phyloP scores from a whole-genome alignment of 2,113 vertebrate species.

The Ailuropoda melanoleuca region DNA sequence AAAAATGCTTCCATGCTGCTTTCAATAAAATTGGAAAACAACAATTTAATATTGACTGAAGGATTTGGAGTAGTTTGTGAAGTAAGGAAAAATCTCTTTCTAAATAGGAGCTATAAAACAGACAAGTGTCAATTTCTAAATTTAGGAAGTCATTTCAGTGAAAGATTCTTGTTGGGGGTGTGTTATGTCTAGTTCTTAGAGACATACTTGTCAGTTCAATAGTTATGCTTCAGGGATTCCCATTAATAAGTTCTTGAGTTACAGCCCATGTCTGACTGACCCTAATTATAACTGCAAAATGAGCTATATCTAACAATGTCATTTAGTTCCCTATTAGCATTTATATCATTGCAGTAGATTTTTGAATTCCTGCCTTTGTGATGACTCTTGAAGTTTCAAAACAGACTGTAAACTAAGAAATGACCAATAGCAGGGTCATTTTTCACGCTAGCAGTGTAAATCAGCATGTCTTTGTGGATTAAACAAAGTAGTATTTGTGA shows the following conservation, averaged over 20 bases:
- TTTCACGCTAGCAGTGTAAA: constrained; percentile 40
- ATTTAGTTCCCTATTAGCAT: constrained; percentile 33
- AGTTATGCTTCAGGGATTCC: constrained; percentile 69
- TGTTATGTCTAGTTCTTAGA: constrained; percentile 54
- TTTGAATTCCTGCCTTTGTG: constrained; percentile 42
- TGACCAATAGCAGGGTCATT: not conserved
- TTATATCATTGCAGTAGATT: constrained; percentile 31
- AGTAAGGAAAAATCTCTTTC: constrained; percentile 2
- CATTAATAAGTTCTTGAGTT: constrained; percentile 70
- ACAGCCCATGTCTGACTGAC: constrained; percentile 51
- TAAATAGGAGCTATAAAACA: not conserved
- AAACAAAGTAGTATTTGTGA: constrained; percentile 27
- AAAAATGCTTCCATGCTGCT: not conserved
- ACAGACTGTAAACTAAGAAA: constrained; percentile 9
- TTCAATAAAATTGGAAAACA: not conserved
- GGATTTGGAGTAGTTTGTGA: not conserved
- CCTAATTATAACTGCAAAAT: constrained; percentile 71
- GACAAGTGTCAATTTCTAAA: constrained; percentile 48
- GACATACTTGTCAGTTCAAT: constrained; percentile 53
- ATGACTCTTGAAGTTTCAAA: constrained; percentile 57
- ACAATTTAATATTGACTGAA: constrained; percentile 10
- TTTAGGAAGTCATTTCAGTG: constrained; percentile 36
- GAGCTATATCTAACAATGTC: constrained; percentile 64
- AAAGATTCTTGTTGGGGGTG: constrained; percentile 23
- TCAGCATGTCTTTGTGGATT: not conserved